Percentiles rank a stretch among this genome's conserved stretches.
Conservation (phyloP, 2,797 vertebrate species). For the Xenopus petersii region DNA sequence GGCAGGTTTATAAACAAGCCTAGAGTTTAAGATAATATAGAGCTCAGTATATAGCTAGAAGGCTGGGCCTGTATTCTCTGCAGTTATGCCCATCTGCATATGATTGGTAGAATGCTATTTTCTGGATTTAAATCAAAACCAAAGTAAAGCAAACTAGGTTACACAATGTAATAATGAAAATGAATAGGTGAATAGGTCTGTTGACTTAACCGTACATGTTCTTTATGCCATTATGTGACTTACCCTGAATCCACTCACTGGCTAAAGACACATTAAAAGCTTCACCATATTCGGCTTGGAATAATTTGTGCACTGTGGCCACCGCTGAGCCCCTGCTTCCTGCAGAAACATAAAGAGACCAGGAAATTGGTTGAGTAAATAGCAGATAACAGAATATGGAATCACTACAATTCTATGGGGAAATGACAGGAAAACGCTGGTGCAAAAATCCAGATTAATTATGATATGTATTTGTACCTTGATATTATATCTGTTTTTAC, state of each 20-base stretch:
- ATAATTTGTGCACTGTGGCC: conserved; percentile 75
- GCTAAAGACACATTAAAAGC: conserved; percentile 77
- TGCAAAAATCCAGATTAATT: neutral
- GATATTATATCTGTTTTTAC: conserved; percentile 39
- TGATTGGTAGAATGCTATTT: too few species aligned
- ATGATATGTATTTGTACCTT: conserved; percentile 2
- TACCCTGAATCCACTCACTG: conserved; percentile 96
- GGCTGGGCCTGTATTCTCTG: too few species aligned
- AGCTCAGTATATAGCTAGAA: too few species aligned
- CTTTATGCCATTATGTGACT: conserved; percentile 32
- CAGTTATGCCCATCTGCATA: too few species aligned
- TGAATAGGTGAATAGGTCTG: too few species aligned
- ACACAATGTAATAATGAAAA: too few species aligned
- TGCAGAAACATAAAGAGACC: conserved; percentile 56
- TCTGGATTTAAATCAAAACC: too few species aligned
- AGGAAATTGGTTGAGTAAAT: conserved; percentile 16
- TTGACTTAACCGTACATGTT: too few species aligned
- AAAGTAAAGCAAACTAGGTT: too few species aligned
- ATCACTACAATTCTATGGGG: conserved; percentile 13
- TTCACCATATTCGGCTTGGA: conserved; percentile 76
- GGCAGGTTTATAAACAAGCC: too few species aligned
- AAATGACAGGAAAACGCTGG: conserved; percentile 9
- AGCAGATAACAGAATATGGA: conserved; percentile 31
- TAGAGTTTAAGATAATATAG: too few species aligned
- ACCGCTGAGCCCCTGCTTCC: conserved; percentile 81